Conservation (phyloP, 2,888 invertebrate genomes). For the Aethes cnicana region DNA sequence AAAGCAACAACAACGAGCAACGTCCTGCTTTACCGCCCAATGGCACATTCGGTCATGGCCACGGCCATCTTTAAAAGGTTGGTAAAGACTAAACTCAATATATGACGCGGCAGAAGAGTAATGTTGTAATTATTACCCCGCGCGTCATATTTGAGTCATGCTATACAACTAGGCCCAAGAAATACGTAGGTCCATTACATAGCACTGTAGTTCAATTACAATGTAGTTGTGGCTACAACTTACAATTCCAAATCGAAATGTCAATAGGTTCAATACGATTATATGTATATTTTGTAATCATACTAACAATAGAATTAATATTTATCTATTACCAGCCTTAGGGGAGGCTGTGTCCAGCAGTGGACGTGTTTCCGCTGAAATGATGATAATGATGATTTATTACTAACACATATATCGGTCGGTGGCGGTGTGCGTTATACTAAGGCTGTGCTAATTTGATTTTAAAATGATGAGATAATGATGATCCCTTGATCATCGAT, state of each 20-base stretch:
- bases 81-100: no score
- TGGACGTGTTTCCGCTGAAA: background rate
- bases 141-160: no score
- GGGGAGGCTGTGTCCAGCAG: no score
- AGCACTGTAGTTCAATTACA: background rate
- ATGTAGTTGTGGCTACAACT: no score
- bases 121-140: no score
- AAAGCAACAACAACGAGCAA: slow-evolving; percentile 42
- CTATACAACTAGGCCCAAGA: slow-evolving; percentile 5
- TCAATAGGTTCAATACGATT: no score
- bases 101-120: no score
- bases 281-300: no score
- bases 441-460: slow-evolving; percentile 4
- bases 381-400: slow-evolving; percentile 7
- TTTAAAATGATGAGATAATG: no score
- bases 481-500: no score
- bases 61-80: slow-evolving; percentile 40
- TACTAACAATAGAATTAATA: no score
- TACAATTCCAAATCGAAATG: background rate
- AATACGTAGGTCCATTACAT: slow-evolving; percentile 5
- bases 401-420: slow-evolving; percentile 31
- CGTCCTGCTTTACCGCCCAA: slow-evolving; percentile 37
- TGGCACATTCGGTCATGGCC: slow-evolving; percentile 47
- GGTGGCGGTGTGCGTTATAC: slow-evolving; percentile 47
- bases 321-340: no score